A percentile compares a stretch with the other conserved stretches of the same genome.
These are phyloP conservation scores for Esox masquinongy DNA, from an alignment of 2,797 vertebrate species.

Conservation along the genomic window DNA sequence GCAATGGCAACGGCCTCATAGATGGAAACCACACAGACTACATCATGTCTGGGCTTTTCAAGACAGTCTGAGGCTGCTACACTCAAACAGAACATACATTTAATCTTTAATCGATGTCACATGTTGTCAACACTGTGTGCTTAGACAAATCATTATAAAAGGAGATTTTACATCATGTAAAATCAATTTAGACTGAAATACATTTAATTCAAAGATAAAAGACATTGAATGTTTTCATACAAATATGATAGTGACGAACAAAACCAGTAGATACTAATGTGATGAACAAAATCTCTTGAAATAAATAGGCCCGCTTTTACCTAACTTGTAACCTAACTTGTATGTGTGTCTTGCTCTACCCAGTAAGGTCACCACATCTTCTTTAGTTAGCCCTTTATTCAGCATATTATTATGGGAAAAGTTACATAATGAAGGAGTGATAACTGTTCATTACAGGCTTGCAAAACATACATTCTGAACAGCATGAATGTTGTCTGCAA, in stretches of 20 bases:
- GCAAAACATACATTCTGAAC: too few species aligned
- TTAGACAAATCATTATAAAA: neutral
- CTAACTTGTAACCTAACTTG: neutral
- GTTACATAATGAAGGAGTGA: too few species aligned
- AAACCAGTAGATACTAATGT: neutral
- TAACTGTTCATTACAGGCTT: too few species aligned
- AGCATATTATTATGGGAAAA: too few species aligned
- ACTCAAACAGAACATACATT: neutral
- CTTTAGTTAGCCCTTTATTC: too few species aligned
- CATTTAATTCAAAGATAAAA: neutral
- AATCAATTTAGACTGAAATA: neutral
- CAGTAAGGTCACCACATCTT: too few species aligned
- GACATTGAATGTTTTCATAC: neutral
- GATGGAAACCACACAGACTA: conserved; percentile 84
- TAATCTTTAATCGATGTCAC: neutral
- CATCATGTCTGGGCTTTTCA: conserved; percentile 68
- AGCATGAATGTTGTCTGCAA: too few species aligned
- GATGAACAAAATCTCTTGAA: neutral
- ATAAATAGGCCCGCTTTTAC: neutral
- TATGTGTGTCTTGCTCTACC: too few species aligned
- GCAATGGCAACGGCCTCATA: conserved; percentile 83
- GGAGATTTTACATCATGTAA: neutral
- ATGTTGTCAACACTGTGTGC: neutral
- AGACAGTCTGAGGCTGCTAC: conserved; percentile 32
- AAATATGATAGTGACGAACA: neutral